These are phyloP conservation scores for Melitaea athalia DNA, from an alignment of 2,888 invertebrate species.

Conservation along the genomic window DNA sequence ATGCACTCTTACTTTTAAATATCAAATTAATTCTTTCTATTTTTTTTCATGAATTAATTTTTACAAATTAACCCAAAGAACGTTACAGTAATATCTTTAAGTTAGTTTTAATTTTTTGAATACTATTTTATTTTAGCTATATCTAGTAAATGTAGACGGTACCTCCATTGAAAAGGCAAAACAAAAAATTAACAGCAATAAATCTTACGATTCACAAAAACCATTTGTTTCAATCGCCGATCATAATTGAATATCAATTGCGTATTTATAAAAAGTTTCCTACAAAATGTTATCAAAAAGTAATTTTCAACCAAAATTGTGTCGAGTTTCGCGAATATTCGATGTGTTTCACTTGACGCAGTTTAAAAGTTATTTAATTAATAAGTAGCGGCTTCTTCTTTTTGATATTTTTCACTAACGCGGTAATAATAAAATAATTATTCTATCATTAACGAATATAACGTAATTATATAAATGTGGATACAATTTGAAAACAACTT, in stretches of 20 bases:
- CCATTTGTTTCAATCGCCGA: no score
- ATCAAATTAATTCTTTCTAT: not conserved
- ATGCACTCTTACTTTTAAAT: conserved; percentile 25
- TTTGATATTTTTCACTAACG: no score
- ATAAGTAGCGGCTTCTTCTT: no score
- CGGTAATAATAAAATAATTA: no score
- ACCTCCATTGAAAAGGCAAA: no score
- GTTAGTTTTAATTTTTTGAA: not conserved
- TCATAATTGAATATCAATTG: no score
- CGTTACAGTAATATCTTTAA: not conserved
- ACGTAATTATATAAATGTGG: no score
- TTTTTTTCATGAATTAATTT: not conserved
- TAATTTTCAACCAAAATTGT: not conserved
- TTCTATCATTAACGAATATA: no score
- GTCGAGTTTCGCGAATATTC: no score
- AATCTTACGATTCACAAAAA: not conserved
- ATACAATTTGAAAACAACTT: no score
- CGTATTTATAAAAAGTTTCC: not conserved
- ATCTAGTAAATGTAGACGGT: no score
- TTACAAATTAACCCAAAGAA: not conserved
- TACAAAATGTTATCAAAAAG: not conserved
- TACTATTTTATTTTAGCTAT: no score
- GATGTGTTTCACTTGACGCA: not conserved
- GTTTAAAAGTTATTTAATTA: not conserved
- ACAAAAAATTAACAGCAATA: not conserved